Evolutionary conservation across 92 coral and sea anemone species (phyloP), one percentile per base, ranked within the genome.

Genomic region (Meandrina meandrites): DNA sequence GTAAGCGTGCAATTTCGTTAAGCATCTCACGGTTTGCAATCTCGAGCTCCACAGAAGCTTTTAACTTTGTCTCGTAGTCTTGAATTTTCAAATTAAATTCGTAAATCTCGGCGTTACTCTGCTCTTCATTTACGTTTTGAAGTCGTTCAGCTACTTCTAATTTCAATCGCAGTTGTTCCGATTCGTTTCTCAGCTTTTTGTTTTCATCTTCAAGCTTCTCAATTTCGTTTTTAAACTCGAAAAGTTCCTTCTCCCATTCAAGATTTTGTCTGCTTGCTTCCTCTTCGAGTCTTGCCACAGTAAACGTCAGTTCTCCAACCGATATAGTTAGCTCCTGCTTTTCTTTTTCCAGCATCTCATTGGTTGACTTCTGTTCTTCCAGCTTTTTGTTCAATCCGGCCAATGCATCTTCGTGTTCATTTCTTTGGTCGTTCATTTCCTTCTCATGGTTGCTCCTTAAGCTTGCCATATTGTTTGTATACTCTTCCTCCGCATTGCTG

Each of bases 1-100:
- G 79, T 37, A 89, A 73, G 32, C 89, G 76, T 50, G 81, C 47
- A 15, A 83, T 69, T 58, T 92, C 94, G 34, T 72, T 84, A 24
- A 79, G 56, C 74, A 86, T 77, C 73, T 79, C 89, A 24, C 86
- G 86, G 72, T 92, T 92, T 22, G 87, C 78, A 74, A 83, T 79
- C 72, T 92, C 92, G 3, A 92, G 87, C 58, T 87, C 91, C 62
- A 51, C 57, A 50, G 22, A 86, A 71, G 18, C 81, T 40, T 78
- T 82, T 74, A 64, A 64, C 75, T 83, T 92, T 81, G 34, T 31
- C 81, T 79, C 88, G 32, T 51, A 89, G 54, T 67, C 82, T 84
- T 24, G 80, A 70, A 60, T 89, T 89, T 67, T 89, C 79, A 80
- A 48, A 22, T 83, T 82, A 79, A 75, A 77, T 42, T 60, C 47